Base-by-base conservation (phyloP, 2,113 vertebrate genomes). In the Pseudopipra pipra region DNA sequence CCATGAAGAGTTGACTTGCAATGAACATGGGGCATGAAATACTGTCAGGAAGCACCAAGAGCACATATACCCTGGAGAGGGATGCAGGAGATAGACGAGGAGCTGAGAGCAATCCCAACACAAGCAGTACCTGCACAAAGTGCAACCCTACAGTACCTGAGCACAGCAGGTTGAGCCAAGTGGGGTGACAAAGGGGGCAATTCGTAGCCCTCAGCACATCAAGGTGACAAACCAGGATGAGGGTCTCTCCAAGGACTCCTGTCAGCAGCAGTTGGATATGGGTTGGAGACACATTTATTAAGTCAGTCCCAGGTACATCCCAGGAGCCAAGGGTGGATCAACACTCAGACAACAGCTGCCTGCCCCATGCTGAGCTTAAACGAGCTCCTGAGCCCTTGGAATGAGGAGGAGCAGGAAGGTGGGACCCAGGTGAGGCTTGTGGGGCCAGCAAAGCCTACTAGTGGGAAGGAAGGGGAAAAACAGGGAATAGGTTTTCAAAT, bases 291-390 rank as follows among this genome's bases (percentile, higher is more conserved):
- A 37, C 1, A 15, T 5, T 28, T 61, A 4, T 13, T 12, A 33
- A 75, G 5, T 4, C 28, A 23, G 6, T 4, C 15, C 11, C 1
- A 5, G 6, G 6, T 11, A 1, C 1, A 33, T 5, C 13, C 44
- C 25, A 43, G 6, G 21, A 66, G 11, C 5, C 13, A 59, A 46
- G 2, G 4, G 1, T 12, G 6, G 4, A 46, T 31, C 22, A 83
- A 30, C 28, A 21, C 3, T 23, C 35, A 10, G 1, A 12, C 13
- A 62, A 47, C 7, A 52, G 5, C 8, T 35, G 2, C n/a, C 11
- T 31, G 24, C 27, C 19, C 31, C n/a, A 43, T 8, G 20, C 52
- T 66, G 76, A 74, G 51, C 51, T 91, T 79, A 51, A 89, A 56
- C 23, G 12, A 41, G 10, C 39, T 82, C 19, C 22, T 33, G 18